A percentile compares a stretch with the other conserved stretches of the same genome.
These are phyloP conservation scores for Dichetophora obliterata DNA, from an alignment of 2,888 invertebrate genomes.

Conservation along the genomic window DNA sequence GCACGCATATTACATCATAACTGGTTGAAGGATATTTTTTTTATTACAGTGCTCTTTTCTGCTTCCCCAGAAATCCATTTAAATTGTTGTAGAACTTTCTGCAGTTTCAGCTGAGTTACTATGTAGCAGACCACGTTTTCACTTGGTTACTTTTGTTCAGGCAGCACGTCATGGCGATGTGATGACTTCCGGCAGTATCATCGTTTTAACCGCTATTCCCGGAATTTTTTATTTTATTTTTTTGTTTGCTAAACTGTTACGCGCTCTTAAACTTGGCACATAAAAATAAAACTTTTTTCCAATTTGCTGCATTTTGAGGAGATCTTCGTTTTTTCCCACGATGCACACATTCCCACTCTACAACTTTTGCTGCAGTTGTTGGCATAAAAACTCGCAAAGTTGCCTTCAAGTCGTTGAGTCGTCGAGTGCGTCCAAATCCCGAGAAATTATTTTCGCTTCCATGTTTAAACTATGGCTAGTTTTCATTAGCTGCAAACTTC, in stretches of 20 bases:
- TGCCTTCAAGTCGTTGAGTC: not conserved
- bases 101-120: too few species aligned
- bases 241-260: not conserved
- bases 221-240: too few species aligned
- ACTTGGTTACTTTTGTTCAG: too few species aligned
- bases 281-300: constrained; percentile 14
- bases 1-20: too few species aligned
- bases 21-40: too few species aligned
- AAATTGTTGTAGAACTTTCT: not conserved
- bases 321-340: not conserved
- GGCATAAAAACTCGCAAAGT: not conserved
- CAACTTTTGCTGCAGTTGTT: not conserved
- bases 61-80: not conserved
- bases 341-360: not conserved
- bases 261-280: constrained; percentile 3
- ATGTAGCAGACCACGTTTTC: too few species aligned
- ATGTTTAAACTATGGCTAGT: too few species aligned
- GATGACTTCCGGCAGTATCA: not conserved
- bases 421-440: not conserved
- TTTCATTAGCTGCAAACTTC: too few species aligned
- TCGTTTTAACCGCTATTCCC: not conserved
- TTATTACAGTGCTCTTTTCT: not conserved
- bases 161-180: too few species aligned
- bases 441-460: not conserved
- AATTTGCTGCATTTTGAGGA: constrained; percentile 16